phyloP scores from a whole-genome alignment of 2,113 vertebrate genomes.

The Charadrius vociferus region DNA sequence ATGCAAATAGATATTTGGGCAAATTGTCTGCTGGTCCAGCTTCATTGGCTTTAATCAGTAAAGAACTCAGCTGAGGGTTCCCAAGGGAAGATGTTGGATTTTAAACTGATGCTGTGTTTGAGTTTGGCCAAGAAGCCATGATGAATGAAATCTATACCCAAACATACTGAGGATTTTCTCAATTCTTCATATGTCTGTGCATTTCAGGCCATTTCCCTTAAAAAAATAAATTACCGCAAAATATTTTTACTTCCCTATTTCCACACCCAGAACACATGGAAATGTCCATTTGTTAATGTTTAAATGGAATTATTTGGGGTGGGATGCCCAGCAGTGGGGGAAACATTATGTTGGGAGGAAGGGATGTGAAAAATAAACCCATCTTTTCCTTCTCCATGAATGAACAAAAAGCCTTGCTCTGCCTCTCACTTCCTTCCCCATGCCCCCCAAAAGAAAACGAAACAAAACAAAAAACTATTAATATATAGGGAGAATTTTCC shows the following conservation, averaged over 20 bases:
- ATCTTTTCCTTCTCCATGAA: not conserved
- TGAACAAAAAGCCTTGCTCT: not conserved
- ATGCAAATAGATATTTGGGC: constrained; percentile 20
- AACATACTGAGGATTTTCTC: not conserved
- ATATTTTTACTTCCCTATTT: not conserved
- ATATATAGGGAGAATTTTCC: constrained; percentile 63
- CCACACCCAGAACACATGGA: not conserved
- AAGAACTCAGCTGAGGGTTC: constrained; percentile 7
- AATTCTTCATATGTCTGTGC: not conserved
- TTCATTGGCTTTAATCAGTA: constrained; percentile 37
- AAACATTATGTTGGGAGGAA: not conserved
- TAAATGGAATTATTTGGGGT: not conserved
- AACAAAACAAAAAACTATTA: not conserved
- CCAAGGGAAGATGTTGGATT: not conserved
- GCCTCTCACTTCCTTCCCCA: not conserved
- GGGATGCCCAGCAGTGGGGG: not conserved
- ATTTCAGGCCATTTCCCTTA: not conserved
- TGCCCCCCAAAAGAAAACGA: not conserved
- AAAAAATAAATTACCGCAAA: not conserved
- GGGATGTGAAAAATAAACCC: not conserved
- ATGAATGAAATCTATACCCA: not conserved
- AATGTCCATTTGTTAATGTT: not conserved
- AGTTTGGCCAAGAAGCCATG: not conserved
- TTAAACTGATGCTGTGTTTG: not conserved
- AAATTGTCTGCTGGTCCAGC: constrained; percentile 18